A percentile compares a stretch with the other conserved stretches of the same genome.
Evolutionary conservation across 2,888 invertebrate species (phyloP).

Genomic region (Rotaria magnacalcarata): DNA sequence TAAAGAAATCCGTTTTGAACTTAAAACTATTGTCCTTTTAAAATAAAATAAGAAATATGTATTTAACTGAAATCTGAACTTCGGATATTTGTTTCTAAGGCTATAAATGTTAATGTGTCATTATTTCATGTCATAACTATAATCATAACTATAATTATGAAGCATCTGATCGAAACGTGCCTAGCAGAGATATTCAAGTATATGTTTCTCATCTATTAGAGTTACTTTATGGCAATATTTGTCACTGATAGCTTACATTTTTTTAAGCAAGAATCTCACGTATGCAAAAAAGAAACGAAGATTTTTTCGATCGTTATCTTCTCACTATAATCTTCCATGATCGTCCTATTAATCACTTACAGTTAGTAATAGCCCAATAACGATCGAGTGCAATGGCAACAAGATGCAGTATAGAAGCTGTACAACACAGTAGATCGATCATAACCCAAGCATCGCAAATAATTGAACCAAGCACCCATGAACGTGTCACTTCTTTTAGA

Average conservation of each 20-base stretch:
- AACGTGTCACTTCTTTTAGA: slow-evolving; percentile 59
- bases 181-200: too few species aligned
- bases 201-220: too few species aligned
- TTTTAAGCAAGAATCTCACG: background rate
- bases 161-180: too few species aligned
- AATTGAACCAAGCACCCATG: slow-evolving; percentile 81
- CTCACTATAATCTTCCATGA: background rate
- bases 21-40: too few species aligned
- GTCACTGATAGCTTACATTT: background rate
- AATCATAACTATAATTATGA: too few species aligned
- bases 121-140: too few species aligned
- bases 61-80: too few species aligned
- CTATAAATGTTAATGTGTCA: too few species aligned
- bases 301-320: background rate
- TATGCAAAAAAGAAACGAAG: too few species aligned
- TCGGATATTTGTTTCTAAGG: too few species aligned
- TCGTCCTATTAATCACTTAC: background rate
- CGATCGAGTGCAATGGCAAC: slow-evolving; percentile 92
- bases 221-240: background rate
- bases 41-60: too few species aligned
- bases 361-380: slow-evolving; percentile 95
- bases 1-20: too few species aligned
- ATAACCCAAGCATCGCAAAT: slow-evolving; percentile 91
- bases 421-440: slow-evolving; percentile 90
- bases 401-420: slow-evolving; percentile 89